Conservation (phyloP, 92 coral and sea anemone species). For the Anthopleura xanthogrammica region DNA sequence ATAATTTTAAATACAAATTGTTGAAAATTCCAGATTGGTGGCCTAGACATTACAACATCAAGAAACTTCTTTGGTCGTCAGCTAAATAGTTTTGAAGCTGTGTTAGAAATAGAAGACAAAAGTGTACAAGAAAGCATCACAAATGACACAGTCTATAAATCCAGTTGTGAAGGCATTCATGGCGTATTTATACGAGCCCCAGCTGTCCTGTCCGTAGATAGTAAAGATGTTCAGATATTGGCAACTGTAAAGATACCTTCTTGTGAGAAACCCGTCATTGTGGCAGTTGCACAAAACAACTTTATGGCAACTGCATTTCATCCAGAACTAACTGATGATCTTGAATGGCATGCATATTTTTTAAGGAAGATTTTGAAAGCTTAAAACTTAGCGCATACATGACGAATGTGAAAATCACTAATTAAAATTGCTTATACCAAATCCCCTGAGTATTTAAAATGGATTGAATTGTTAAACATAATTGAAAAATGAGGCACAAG, state of each 20-base stretch:
- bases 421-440: no score
- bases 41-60: conserved; percentile 87
- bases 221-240: conserved; percentile 69
- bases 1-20: no score
- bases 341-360: conserved; percentile 89
- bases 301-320: conserved; percentile 93
- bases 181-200: conserved; percentile 98
- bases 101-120: conserved; percentile 56
- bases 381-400: no score
- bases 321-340: conserved; percentile 94
- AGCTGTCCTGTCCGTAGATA: conserved; percentile 79
- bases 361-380: conserved; percentile 57
- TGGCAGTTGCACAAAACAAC: conserved; percentile 82
- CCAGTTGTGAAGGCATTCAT: conserved; percentile 36
- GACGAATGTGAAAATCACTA: neutral
- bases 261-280: conserved; percentile 80
- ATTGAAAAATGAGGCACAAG: no score
- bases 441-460: no score
- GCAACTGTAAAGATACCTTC: conserved; percentile 68
- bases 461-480: no score
- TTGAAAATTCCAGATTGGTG: conserved; percentile 66
- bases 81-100: conserved; percentile 88
- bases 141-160: neutral
- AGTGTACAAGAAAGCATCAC: conserved; percentile 28
- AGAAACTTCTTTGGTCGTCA: conserved; percentile 97